Evolutionary conservation across 2,113 vertebrate genomes (phyloP).

Genomic region (Scolopax mira): DNA sequence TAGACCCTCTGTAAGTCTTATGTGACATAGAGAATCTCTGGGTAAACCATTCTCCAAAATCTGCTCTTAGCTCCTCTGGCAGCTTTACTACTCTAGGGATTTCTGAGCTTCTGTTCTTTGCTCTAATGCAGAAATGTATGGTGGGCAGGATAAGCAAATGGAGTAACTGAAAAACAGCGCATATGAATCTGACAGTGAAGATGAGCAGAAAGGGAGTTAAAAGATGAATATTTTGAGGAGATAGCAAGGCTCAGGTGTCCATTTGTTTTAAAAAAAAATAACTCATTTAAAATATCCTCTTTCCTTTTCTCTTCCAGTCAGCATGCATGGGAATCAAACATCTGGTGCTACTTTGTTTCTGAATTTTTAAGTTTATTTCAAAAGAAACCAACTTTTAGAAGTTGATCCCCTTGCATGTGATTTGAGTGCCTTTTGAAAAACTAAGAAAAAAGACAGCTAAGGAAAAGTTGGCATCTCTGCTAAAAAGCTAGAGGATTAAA

Average conservation of each 20-base stretch:
- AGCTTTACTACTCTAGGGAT: slow-evolving; percentile 33
- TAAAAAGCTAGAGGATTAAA: background rate
- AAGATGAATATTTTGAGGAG: background rate
- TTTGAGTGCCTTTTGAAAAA: background rate
- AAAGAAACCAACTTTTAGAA: background rate
- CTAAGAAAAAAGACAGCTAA: background rate
- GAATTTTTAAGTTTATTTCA: background rate
- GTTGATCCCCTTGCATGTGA: background rate
- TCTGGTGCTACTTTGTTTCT: background rate
- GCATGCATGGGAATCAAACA: background rate
- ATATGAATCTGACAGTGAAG: background rate
- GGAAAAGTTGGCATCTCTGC: background rate
- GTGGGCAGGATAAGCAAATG: background rate
- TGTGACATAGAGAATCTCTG: background rate
- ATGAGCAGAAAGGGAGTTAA: background rate
- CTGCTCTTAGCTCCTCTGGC: slow-evolving; percentile 32
- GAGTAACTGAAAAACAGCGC: background rate
- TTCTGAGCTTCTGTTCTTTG: slow-evolving; percentile 22
- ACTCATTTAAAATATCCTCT: background rate
- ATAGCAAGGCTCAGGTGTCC: background rate
- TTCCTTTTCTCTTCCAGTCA: background rate
- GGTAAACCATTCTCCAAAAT: slow-evolving; percentile 18
- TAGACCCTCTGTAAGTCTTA: slow-evolving; percentile 32
- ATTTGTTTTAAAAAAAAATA: background rate
- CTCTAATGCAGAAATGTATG: background rate